Base-by-base conservation (phyloP, 2,888 invertebrate genomes). In the Desoria tigrina region DNA sequence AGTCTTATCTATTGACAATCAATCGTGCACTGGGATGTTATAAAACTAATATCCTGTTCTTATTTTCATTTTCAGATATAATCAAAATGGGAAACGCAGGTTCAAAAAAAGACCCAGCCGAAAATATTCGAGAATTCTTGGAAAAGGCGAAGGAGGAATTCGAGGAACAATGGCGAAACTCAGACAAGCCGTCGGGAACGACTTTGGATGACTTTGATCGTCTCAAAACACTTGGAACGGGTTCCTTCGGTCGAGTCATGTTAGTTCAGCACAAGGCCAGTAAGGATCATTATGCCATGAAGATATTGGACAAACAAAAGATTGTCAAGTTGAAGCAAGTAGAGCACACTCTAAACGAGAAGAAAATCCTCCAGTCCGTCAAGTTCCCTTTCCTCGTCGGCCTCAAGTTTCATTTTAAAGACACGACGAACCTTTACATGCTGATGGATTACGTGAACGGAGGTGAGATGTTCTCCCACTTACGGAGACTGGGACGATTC, bases 221-320 rank as follows among this genome's bases (percentile, higher is more conserved):
- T 72, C 94, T 99, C 82, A 98, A 98, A 84, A 99, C 99, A 39
- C 86, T 99, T 78, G 99, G 99, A 64, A 99, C 98, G 18, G 99
- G 99, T 67, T 98, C 97, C 3, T 99, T 99, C 82, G 99, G 99
- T 32, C 87, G 99, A 69, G 99, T 99, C 42, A 99, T 99, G 99
- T 92, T 99, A 81, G 99, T 99, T 51, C 96, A 98, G 84, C 94
- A 98, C 83, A 98, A 97, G 84, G 89, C 91, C 16, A 65, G 59
- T 61, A 67, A 94, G 93, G 85, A 92, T 94, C 98, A 92, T 83
- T 98, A 93, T 83, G 99, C 99, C 78, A 99, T 99, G 99, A 99
- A 99, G 86, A 99, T 99, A 81, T 87, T 99, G 80, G 98, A 99
- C 83, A 99, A 99, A 87, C 99, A 99, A 82, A 99, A 99, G 88